A percentile compares a stretch with the other conserved stretches of the same genome.
These are phyloP conservation scores for Geotrypetes seraphini DNA, from an alignment of 2,797 vertebrate species.

Conservation along the genomic window DNA sequence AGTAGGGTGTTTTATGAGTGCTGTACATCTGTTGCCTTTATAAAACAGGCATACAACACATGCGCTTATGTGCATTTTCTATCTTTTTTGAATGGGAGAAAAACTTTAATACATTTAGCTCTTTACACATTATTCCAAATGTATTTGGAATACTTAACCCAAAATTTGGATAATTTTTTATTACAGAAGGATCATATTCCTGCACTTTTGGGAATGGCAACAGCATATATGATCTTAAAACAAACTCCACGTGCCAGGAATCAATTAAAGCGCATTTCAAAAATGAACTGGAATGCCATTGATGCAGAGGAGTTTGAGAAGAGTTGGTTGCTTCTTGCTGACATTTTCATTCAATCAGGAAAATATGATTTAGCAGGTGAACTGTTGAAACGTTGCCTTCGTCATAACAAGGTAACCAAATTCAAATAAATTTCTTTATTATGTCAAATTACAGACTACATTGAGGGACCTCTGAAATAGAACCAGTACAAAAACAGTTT, in stretches of 20 bases:
- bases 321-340: slow-evolving; percentile 92
- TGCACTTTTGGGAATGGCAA: slow-evolving; percentile 89
- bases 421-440: too few species aligned
- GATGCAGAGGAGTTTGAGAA: slow-evolving; percentile 97
- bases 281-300: slow-evolving; percentile 88
- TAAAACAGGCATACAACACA: too few species aligned
- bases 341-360: slow-evolving; percentile 93
- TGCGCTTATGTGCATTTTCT: too few species aligned
- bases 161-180: slow-evolving; percentile 4
- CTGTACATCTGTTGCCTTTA: too few species aligned
- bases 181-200: slow-evolving; percentile 87
- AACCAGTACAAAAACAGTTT: too few species aligned
- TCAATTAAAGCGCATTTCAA: slow-evolving; percentile 87
- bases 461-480: too few species aligned
- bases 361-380: slow-evolving; percentile 93
- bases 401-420: slow-evolving; percentile 87
- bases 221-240: slow-evolving; percentile 92
- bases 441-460: too few species aligned
- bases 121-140: neutral
- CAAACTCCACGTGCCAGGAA: slow-evolving; percentile 88
- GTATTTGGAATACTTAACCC: neutral
- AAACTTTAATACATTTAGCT: too few species aligned
- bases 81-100: too few species aligned
- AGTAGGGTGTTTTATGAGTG: too few species aligned
- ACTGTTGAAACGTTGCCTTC: slow-evolving; percentile 79